Evolutionary conservation across 37 sponge, comb jelly and placozoan species (phyloP).

Genomic region (Ephydatia muelleri): DNA sequence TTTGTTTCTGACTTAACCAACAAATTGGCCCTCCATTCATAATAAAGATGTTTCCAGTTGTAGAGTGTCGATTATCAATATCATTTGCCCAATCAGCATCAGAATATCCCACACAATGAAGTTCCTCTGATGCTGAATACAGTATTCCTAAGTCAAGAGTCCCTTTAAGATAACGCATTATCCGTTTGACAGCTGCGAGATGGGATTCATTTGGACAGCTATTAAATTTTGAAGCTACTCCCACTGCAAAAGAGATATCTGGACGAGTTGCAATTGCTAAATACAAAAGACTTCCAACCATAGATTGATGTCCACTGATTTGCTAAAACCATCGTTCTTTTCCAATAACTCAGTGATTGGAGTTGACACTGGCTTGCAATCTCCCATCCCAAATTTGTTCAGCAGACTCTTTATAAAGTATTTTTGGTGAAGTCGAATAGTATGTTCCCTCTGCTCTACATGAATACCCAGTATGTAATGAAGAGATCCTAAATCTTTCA

Average conservation of each 20-base stretch:
- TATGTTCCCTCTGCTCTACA: constrained; percentile 18
- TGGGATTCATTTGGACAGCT: constrained; percentile 45
- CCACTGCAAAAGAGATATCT: constrained; percentile 66
- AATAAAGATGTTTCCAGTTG: constrained; percentile 51
- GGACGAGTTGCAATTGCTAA: constrained; percentile 41
- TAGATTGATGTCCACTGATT: constrained; percentile 51
- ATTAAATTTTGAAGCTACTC: constrained; percentile 36
- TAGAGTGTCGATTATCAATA: constrained; percentile 49
- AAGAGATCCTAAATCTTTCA: constrained; percentile 60
- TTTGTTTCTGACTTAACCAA: constrained; percentile 54
- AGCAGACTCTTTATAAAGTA: constrained; percentile 42
- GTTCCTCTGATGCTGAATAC: constrained; percentile 24
- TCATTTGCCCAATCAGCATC: constrained; percentile 66
- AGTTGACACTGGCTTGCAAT: constrained; percentile 46
- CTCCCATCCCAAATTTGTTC: constrained; percentile 32
- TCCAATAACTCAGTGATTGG: constrained; percentile 33
- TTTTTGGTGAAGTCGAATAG: constrained; percentile 39
- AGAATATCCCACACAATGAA: constrained; percentile 36
- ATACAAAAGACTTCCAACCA: constrained; percentile 65
- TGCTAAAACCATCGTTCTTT: constrained; percentile 58
- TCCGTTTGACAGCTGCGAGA: constrained; percentile 51
- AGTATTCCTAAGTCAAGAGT: constrained; percentile 11
- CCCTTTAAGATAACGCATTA: constrained; percentile 50
- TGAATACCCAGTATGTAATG: constrained; percentile 53
- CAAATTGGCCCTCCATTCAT: constrained; percentile 49